These are phyloP conservation scores for Rousettus madagascariensis DNA, from an alignment of 2,797 vertebrate species.

Conservation along the genomic window DNA sequence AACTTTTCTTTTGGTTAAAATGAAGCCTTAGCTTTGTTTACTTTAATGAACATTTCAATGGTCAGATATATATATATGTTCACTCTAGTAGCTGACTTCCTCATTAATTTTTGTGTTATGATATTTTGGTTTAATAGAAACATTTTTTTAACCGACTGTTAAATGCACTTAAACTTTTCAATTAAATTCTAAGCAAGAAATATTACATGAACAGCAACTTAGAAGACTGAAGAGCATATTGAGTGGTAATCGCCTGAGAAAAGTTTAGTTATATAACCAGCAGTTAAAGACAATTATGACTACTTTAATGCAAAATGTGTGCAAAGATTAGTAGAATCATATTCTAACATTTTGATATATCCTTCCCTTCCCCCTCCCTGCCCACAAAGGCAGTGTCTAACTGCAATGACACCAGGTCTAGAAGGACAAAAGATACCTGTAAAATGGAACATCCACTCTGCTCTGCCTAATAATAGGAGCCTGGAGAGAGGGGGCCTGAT, in stretches of 20 bases:
- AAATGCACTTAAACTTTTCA: neutral
- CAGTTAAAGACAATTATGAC: neutral
- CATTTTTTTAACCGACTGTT: neutral
- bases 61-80: neutral
- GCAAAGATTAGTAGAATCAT: neutral
- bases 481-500: neutral
- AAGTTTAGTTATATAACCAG: neutral
- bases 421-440: neutral
- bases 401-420: accelerated
- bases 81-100: neutral
- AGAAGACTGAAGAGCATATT: neutral
- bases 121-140: neutral
- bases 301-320: neutral
- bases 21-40: neutral
- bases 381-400: neutral
- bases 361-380: neutral
- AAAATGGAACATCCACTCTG: conserved; percentile 48
- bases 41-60: neutral
- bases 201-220: neutral
- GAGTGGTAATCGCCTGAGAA: neutral
- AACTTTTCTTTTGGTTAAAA: conserved; percentile 6
- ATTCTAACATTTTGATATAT: neutral
- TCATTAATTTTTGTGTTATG: neutral
- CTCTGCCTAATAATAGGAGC: neutral
- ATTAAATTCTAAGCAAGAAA: conserved; percentile 13